These are phyloP conservation scores for Chloroceryle aenea DNA, from an alignment of 2,113 vertebrate genomes.

Conservation along the genomic window DNA sequence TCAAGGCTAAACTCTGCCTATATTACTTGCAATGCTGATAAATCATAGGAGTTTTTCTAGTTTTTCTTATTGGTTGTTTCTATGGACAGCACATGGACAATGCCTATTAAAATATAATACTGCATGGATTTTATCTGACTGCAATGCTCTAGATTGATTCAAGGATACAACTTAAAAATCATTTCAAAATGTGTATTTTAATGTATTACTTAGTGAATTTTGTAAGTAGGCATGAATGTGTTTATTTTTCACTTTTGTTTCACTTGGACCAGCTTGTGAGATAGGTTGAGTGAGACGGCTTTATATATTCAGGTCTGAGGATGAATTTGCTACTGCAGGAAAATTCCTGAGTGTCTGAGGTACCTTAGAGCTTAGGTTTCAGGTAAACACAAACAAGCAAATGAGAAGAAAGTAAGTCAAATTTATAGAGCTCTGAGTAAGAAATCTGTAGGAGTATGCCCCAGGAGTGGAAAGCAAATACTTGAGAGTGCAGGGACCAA, in stretches of 20 bases:
- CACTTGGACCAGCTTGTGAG: background rate
- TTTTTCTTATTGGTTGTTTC: background rate
- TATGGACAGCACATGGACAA: background rate
- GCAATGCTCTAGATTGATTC: background rate
- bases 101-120: background rate
- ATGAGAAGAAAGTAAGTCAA: background rate
- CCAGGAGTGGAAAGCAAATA: background rate
- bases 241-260: background rate
- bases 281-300: background rate
- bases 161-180: background rate
- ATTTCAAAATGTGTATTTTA: background rate
- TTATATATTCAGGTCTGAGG: background rate
- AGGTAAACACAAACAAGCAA: background rate
- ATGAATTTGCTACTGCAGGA: background rate
- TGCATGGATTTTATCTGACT: background rate
- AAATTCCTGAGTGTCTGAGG: background rate
- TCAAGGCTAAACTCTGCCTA: background rate
- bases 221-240: background rate
- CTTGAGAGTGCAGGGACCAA: background rate
- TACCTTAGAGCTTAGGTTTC: background rate
- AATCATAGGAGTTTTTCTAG: background rate
- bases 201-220: background rate
- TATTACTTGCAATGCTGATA: background rate
- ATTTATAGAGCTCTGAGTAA: background rate
- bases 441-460: background rate